Conservation (phyloP, 2,113 vertebrate genomes). For the Raja brachyura region DNA sequence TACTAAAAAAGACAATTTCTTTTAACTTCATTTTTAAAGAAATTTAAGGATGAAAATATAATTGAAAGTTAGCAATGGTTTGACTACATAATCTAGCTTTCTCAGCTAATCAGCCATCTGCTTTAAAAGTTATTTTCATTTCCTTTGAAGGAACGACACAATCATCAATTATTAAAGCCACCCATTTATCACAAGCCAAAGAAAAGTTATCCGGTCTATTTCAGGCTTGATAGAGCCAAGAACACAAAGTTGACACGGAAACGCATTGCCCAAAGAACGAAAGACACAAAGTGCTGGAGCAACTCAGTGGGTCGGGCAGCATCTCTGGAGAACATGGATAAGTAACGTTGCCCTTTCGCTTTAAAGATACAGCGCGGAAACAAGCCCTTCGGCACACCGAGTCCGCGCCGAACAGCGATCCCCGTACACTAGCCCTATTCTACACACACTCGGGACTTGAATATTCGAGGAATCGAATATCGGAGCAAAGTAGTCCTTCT, state of each 20-base stretch:
- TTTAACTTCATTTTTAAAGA: not conserved
- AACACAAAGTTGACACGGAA: not conserved
- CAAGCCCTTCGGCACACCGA: too few species aligned
- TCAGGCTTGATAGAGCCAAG: not conserved
- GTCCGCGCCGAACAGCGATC: too few species aligned
- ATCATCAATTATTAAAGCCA: conserved; percentile 47
- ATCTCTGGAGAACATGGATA: too few species aligned
- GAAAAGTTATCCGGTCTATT: not conserved
- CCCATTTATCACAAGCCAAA: not conserved
- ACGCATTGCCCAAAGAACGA: not conserved
- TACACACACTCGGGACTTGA: too few species aligned
- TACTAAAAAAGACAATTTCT: not conserved
- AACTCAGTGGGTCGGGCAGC: too few species aligned
- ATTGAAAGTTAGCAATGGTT: conserved; percentile 46
- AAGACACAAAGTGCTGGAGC: not conserved
- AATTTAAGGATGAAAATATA: conserved; percentile 40
- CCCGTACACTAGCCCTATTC: too few species aligned
- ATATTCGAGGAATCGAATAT: too few species aligned
- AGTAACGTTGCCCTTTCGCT: too few species aligned
- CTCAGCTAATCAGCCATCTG: conserved; percentile 59
- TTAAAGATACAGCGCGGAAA: too few species aligned
- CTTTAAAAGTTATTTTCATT: conserved; percentile 58
- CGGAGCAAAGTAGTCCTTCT: too few species aligned
- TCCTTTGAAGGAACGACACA: conserved; percentile 52
- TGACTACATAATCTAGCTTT: conserved; percentile 47